These are phyloP conservation scores for Drosophila suboccidentalis DNA, from an alignment of 2,888 invertebrate species.

Conservation along the genomic window DNA sequence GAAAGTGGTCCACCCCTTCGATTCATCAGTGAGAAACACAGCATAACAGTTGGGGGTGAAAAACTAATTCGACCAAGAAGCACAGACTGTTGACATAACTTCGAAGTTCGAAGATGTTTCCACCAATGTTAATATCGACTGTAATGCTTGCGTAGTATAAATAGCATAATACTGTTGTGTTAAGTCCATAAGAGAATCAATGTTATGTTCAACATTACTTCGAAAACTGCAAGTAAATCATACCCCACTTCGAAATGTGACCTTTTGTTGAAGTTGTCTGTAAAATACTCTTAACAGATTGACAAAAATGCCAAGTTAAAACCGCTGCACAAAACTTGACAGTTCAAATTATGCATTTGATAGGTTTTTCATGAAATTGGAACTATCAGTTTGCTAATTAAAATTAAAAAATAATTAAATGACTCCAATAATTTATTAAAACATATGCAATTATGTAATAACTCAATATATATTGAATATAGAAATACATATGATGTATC, in stretches of 20 bases:
- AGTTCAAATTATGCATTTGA: too few species aligned
- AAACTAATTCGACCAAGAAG: neutral
- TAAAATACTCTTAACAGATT: neutral
- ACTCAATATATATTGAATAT: neutral
- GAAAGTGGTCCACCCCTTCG: neutral
- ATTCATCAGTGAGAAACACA: neutral
- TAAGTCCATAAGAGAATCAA: neutral
- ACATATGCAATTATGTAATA: neutral
- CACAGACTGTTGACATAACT: neutral
- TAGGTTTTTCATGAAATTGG: neutral
- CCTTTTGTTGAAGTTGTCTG: neutral
- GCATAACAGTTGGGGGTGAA: slow-evolving; percentile 5
- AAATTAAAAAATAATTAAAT: neutral
- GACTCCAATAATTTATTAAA: neutral
- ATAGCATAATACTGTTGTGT: neutral
- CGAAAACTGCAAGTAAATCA: neutral
- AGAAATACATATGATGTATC: neutral
- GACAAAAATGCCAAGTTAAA: neutral
- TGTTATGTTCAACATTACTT: neutral
- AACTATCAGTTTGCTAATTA: neutral
- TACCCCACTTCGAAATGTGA: neutral
- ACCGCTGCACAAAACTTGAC: neutral
- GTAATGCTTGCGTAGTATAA: neutral
- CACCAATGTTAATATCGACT: neutral
- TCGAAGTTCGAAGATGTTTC: slow-evolving; percentile 16